Evolutionary conservation across 1,140 invertebrate species (phyloP).

Genomic region (Coelopa frigida): DNA sequence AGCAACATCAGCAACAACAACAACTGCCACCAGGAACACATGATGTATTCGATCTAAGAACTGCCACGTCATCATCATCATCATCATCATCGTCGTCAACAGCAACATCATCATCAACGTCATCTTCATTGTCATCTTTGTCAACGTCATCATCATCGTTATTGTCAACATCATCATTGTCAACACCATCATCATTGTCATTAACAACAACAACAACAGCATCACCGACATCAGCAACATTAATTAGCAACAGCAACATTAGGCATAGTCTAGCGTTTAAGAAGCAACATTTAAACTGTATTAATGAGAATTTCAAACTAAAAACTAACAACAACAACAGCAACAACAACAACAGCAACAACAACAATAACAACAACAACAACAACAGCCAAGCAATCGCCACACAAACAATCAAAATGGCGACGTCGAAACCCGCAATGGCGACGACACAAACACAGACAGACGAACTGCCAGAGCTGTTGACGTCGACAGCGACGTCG

Average conservation of each 20-base stretch:
- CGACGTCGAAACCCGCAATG: constrained; percentile 1
- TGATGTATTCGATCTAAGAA: constrained; percentile 4
- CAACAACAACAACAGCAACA: constrained; percentile 10
- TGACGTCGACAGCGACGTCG: constrained; percentile 10
- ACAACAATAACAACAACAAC: constrained; percentile 10
- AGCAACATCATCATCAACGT: constrained; percentile 22
- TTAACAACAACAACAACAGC: background rate
- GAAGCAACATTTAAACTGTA: too few species aligned
- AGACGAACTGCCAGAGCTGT: constrained; percentile 21
- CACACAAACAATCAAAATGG: constrained; percentile 9
- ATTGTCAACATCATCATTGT: background rate
- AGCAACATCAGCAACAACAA: constrained; percentile 18
- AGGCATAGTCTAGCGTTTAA: too few species aligned
- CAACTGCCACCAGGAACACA: constrained; percentile 9
- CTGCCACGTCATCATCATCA: constrained; percentile 7
- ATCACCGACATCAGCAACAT: background rate
- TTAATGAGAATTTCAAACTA: too few species aligned
- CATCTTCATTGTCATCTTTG: constrained; percentile 1
- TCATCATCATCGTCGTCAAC: background rate
- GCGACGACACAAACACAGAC: constrained; percentile 31
- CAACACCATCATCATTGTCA: background rate
- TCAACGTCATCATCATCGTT: background rate
- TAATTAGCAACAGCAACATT: too few species aligned
- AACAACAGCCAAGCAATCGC: constrained; percentile 7
- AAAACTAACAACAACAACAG: constrained; percentile 20